Evolutionary conservation across 2,888 invertebrate genomes (phyloP), one percentile per base, ranked within the genome.

Genomic region (Cephus runcator): DNA sequence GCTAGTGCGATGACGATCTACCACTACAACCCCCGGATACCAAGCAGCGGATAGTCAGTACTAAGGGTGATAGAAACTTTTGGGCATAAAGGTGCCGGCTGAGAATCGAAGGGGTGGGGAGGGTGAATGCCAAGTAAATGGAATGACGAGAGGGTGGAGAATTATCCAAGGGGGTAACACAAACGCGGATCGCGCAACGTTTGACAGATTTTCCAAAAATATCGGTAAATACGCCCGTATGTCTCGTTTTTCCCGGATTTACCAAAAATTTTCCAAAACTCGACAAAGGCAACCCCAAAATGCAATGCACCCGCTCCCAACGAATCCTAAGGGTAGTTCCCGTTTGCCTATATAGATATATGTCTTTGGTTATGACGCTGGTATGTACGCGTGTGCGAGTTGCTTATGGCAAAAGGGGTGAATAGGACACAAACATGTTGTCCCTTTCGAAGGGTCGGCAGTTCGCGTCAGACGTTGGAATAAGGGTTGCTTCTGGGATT

Each of bases 221-320:
- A 87, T 83, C 81, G 83, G 87, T 90, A 90, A 91, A 91, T 90
- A 90, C 86, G 83, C 90, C 91, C 91, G 90, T 91, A 91, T 91
- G 89, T 81, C 83, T 80, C 75, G 34, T 80, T 80, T 83, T 86
- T 84, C 84, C 83, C 35, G 40, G 35, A 40, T 73, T 34, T n/a
- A 73, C 35, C n/a, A 15, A 73, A n/a, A 31, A 11, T 30, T 75
- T 78, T 75, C 69, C 15, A 88, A 86, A 85, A 81, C 83, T 82
- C 81, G 76, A 56, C 40, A 56, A 56, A 23, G 23, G 2, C 40
- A 6, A 56, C 40, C 23, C 40, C 40, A 56, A 56, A 40, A 56
- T 56, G 40, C 40, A 23, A 56, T 56, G 23, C 40, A 23, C 23
- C 40, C 40, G 9, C 23, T 56, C 6, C 40, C 9, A 23, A 23